These are phyloP conservation scores for Caradrina kadenii DNA, from an alignment of 2,888 invertebrate species.

Conservation along the genomic window DNA sequence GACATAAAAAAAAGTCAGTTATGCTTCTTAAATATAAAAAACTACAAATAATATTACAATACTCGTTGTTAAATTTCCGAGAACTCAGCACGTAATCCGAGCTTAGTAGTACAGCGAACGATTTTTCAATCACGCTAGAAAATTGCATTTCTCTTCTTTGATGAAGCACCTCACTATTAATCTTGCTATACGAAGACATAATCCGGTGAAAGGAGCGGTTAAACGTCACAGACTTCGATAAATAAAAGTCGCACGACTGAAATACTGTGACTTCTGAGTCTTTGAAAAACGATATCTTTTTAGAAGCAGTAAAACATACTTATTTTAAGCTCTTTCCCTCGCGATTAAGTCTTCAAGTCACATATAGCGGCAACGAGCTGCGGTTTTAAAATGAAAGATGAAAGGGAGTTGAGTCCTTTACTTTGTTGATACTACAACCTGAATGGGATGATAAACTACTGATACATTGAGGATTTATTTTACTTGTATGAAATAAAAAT, in stretches of 20 bases:
- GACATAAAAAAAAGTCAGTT: neutral
- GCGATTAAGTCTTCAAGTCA: conserved; percentile 56
- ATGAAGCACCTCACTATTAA: conserved; percentile 68
- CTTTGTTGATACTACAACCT: conserved; percentile 33
- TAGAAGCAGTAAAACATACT: conserved; percentile 55
- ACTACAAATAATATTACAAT: neutral
- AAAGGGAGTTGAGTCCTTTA: conserved; percentile 34
- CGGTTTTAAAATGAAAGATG: conserved; percentile 49
- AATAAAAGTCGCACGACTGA: conserved; percentile 52
- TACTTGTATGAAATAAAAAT: neutral
- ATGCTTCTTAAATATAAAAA: neutral
- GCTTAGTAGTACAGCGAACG: conserved; percentile 55
- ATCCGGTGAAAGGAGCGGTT: conserved; percentile 61
- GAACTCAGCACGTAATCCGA: conserved; percentile 45
- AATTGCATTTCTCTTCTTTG: conserved; percentile 66
- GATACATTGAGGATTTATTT: conserved; percentile 15
- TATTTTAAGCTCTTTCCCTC: conserved; percentile 55
- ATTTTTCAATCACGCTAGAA: conserved; percentile 64
- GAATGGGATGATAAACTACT: conserved; percentile 42
- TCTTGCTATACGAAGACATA: conserved; percentile 66
- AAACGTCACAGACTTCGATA: conserved; percentile 60
- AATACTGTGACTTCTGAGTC: conserved; percentile 51
- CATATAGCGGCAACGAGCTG: conserved; percentile 29
- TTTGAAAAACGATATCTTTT: conserved; percentile 57
- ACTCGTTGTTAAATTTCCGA: conserved; percentile 23